Base-by-base conservation (phyloP, 2,797 vertebrate genomes). In the Oophaga sylvatica region DNA sequence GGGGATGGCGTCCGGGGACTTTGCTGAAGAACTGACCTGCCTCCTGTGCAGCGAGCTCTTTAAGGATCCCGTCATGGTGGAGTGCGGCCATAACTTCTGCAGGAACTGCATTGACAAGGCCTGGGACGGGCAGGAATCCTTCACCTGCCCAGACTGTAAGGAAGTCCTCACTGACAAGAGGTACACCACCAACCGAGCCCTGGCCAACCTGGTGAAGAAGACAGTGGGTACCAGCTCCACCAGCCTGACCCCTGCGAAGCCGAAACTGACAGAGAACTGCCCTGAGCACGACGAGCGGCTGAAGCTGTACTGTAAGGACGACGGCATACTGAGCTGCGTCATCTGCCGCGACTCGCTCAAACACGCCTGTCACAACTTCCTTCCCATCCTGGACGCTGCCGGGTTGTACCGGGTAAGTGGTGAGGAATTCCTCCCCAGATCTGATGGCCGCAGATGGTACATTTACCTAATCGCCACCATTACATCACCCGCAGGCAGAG, bases 291-390 rank as follows among this genome's bases (percentile, higher is more conserved):
- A 93, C 0, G 92, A 93, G 84, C 91, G 90, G 1, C 90, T 93
- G 11, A 93, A 93, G 77, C 92, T 93, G 2, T 92, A 92, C 87
- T 93, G 92, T 65, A 91, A 92, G 71, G 92, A 91, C 19, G 92
- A 93, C 60, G 90, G 91, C 73, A 90, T 86, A 2, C 90, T 92
- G 0, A 86, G 91, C n/a, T 93, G 93, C 7, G 87, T 94, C 26
- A 91, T 93, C 89, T 93, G 92, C 80, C 89, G 92, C 1, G 92
- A 93, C 67, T 90, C 90, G 60, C 87, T 91, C 41, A 90, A 92
- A 53, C 92, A 93, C 57, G 83, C 59, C n/a, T 92, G 90, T 7
- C 92, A 93, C 20, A 76, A 83, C 22, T 93, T 94, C 83, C 87
- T 92, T 81, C 92, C 93, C 3, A 82, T 92, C 56, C 90, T 91